Percentiles rank a stretch among this genome's conserved stretches.
phyloP scores from a whole-genome alignment of 2,797 vertebrate genomes.

The Adelosebastes latens region DNA sequence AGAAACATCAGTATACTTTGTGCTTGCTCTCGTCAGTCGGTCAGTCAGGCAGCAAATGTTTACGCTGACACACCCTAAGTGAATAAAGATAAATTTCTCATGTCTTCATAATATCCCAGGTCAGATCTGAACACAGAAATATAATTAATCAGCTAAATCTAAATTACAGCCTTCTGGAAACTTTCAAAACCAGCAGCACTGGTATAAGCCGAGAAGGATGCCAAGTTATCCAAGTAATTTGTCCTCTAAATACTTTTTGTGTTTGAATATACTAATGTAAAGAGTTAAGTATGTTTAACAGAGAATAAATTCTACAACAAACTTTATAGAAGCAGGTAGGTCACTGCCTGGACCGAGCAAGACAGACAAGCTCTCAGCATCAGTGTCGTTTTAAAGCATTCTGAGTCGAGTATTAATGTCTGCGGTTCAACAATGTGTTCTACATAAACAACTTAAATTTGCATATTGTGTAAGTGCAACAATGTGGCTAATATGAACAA shows the following conservation, averaged over 20 bases:
- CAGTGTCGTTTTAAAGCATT: slow-evolving; percentile 45
- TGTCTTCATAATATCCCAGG: slow-evolving; percentile 13
- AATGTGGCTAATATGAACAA: slow-evolving; percentile 58
- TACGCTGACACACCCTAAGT: slow-evolving; percentile 4
- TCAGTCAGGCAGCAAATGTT: slow-evolving; percentile 32
- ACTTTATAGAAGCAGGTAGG: slow-evolving; percentile 29
- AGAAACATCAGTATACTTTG: slow-evolving; percentile 22
- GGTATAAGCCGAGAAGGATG: neutral
- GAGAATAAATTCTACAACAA: slow-evolving; percentile 29
- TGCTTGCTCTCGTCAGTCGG: slow-evolving; percentile 43
- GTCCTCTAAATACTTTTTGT: slow-evolving; percentile 37
- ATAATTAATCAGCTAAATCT: slow-evolving; percentile 1
- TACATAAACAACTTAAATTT: slow-evolving; percentile 52
- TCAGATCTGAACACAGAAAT: slow-evolving; percentile 30
- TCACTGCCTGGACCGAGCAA: slow-evolving; percentile 10
- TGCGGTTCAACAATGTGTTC: slow-evolving; percentile 19
- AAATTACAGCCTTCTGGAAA: slow-evolving; percentile 8
- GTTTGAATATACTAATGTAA: slow-evolving; percentile 44
- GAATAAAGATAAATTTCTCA: slow-evolving; percentile 4
- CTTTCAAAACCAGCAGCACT: slow-evolving; percentile 14
- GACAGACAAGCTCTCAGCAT: slow-evolving; percentile 25
- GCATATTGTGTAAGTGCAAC: slow-evolving; percentile 67
- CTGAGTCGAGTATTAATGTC: slow-evolving; percentile 31
- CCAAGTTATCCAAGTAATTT: neutral
- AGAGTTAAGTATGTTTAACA: slow-evolving; percentile 44